phyloP scores from a whole-genome alignment of 2,113 vertebrate genomes.

The Dolichotis patagonum region DNA sequence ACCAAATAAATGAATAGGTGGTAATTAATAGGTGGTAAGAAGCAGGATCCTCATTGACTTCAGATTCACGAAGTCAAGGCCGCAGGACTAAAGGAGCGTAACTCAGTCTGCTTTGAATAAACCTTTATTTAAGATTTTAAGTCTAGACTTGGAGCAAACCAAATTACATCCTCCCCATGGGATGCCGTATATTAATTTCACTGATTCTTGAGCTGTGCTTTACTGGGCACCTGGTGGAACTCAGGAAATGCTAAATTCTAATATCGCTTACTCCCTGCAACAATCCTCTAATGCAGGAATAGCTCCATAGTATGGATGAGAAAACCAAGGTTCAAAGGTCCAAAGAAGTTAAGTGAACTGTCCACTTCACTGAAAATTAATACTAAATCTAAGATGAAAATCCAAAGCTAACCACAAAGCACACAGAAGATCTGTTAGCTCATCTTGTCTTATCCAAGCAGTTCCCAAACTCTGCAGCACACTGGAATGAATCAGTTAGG shows the following conservation, averaged over 20 bases:
- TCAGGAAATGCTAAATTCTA: not conserved
- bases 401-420: not conserved
- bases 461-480: not conserved
- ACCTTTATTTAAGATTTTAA: not conserved
- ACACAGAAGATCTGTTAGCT: not conserved
- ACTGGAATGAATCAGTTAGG: fast-evolving
- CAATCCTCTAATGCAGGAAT: not conserved
- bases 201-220: not conserved
- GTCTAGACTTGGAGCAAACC: not conserved
- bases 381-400: not conserved
- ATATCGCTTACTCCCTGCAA: not conserved
- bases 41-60: not conserved
- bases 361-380: not conserved
- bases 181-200: not conserved
- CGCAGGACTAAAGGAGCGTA: not conserved
- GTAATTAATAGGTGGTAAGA: not conserved
- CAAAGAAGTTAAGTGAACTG: not conserved
- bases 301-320: not conserved
- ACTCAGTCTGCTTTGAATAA: not conserved
- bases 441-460: not conserved
- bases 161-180: not conserved
- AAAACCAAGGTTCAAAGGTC: not conserved
- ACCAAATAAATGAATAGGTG: not conserved
- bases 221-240: not conserved
- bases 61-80: not conserved